Evolutionary conservation across 2,888 invertebrate genomes (phyloP).

Genomic region (Homarus gammarus): DNA sequence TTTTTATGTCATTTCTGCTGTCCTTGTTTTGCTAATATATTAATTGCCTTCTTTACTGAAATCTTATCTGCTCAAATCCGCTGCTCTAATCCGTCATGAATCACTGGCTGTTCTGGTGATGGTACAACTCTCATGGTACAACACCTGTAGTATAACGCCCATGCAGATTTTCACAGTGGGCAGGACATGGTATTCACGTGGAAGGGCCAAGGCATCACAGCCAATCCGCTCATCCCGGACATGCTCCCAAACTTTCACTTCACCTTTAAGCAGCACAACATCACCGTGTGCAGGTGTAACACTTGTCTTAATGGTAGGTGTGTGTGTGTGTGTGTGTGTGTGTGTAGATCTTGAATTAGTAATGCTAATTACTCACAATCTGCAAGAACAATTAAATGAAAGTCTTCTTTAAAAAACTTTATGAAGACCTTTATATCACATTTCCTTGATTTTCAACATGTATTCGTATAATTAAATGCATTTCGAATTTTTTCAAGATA

Average conservation of each 20-base stretch:
- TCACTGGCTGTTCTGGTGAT: too few species aligned
- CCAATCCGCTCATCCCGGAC: not conserved
- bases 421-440: not conserved
- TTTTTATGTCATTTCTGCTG: too few species aligned
- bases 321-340: not conserved
- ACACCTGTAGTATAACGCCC: too few species aligned
- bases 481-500: not conserved
- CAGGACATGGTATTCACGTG: slow-evolving; percentile 30
- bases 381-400: too few species aligned
- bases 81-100: too few species aligned
- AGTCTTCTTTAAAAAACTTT: too few species aligned
- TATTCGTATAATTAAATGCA: not conserved
- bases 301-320: not conserved
- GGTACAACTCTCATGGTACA: too few species aligned
- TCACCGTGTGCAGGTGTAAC: not conserved
- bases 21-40: too few species aligned
- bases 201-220: slow-evolving; percentile 11
- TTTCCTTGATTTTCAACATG: not conserved
- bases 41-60: too few species aligned
- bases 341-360: not conserved
- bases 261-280: slow-evolving; percentile 22
- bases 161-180: too few species aligned
- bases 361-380: too few species aligned
- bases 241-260: slow-evolving; percentile 13
- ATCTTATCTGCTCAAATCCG: too few species aligned